phyloP scores from a whole-genome alignment of 2,797 vertebrate species.

The Trachops cirrhosus region DNA sequence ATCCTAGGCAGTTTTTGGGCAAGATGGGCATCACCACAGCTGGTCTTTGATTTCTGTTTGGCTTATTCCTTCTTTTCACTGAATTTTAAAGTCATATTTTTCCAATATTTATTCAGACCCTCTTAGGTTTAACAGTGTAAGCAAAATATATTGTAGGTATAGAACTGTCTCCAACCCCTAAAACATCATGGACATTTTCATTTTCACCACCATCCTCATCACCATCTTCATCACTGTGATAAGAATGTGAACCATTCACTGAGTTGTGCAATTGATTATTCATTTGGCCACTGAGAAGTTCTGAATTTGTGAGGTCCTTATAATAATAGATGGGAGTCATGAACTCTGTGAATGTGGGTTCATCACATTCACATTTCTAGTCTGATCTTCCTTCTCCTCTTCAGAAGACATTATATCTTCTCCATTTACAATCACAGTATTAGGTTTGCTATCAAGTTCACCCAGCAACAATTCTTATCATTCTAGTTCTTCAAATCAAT shows the following conservation, averaged over 20 bases:
- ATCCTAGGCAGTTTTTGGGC: conserved; percentile 90
- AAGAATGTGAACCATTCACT: conserved; percentile 76
- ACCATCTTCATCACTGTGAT: conserved; percentile 77
- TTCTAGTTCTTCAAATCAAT: conserved; percentile 93
- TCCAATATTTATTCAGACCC: conserved; percentile 98
- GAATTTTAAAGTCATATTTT: conserved; percentile 97
- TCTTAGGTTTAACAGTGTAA: conserved; percentile 95
- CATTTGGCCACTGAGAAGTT: conserved; percentile 50
- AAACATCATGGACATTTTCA: conserved; percentile 69
- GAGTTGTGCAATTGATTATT: conserved; percentile 63
- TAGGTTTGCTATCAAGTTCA: conserved; percentile 84
- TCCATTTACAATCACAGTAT: conserved; percentile 85
- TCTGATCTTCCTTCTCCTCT: conserved; percentile 87
- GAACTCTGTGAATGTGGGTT: conserved; percentile 54
- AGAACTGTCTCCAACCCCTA: conserved; percentile 80
- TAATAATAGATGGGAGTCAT: conserved; percentile 63
- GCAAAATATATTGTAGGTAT: conserved; percentile 93
- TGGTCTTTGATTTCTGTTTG: conserved; percentile 93
- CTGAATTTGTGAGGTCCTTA: conserved; percentile 52
- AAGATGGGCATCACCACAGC: conserved; percentile 86
- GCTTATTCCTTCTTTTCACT: conserved; percentile 96
- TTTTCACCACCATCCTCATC: conserved; percentile 70
- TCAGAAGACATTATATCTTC: conserved; percentile 89
- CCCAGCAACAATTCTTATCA: conserved; percentile 88
- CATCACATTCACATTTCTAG: conserved; percentile 66